A percentile compares a stretch with the other conserved stretches of the same genome.
phyloP scores from a whole-genome alignment of 2,113 vertebrate species.

The Callipepla californica region DNA sequence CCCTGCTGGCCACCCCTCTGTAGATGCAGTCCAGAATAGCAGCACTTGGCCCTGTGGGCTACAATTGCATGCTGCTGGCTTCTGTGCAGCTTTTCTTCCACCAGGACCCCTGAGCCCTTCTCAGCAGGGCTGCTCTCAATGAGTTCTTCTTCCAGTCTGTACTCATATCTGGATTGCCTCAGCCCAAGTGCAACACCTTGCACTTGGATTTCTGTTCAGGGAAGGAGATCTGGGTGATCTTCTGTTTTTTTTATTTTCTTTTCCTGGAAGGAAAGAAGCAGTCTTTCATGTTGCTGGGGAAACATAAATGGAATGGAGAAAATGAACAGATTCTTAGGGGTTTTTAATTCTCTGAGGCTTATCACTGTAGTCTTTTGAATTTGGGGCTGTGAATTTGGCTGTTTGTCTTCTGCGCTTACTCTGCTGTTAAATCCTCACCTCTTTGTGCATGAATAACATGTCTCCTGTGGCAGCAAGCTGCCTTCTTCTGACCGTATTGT shows the following conservation, averaged over 20 bases:
- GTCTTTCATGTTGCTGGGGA: not conserved
- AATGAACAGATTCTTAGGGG: slow-evolving; percentile 10
- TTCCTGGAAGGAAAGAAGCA: not conserved
- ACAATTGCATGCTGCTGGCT: too few relatives aligned
- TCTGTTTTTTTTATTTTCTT: not conserved
- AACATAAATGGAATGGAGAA: not conserved
- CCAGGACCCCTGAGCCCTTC: too few relatives aligned
- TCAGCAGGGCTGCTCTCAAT: too few relatives aligned
- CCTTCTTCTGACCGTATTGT: not conserved
- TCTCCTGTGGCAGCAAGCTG: not conserved
- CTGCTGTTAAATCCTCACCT: slow-evolving; percentile 20
- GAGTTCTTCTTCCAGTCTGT: too few relatives aligned
- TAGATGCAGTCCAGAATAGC: too few relatives aligned
- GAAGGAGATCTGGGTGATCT: not conserved
- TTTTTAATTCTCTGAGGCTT: slow-evolving; percentile 15
- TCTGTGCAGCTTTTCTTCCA: too few relatives aligned
- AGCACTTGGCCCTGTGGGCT: too few relatives aligned
- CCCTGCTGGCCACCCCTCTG: too few relatives aligned
- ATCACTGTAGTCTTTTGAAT: not conserved
- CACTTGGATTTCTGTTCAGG: not conserved
- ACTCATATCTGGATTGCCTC: too few relatives aligned
- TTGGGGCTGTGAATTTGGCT: slow-evolving; percentile 15
- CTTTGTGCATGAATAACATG: not conserved
- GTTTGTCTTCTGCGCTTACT: slow-evolving; percentile 30
- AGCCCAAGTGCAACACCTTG: too few relatives aligned